phyloP scores from a whole-genome alignment of 92 coral and sea anemone species.

The Umimayanthus chanpuru region DNA sequence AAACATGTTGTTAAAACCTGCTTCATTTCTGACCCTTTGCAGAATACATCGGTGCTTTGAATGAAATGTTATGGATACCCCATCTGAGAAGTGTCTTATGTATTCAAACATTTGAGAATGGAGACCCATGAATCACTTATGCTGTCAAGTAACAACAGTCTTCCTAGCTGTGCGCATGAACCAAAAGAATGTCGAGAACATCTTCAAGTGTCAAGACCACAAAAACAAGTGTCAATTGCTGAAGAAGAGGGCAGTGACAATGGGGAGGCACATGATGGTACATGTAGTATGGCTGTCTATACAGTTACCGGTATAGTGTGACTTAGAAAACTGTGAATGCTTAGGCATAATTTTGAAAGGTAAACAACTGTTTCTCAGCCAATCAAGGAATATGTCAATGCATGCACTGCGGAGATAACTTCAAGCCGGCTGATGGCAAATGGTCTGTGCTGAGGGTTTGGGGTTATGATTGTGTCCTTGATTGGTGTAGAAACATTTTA shows the following conservation, averaged over 20 bases:
- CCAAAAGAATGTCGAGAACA: background rate
- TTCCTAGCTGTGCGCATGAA: background rate
- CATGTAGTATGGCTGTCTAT: background rate
- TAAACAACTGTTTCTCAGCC: too few species aligned
- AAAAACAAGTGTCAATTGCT: conserved; percentile 20
- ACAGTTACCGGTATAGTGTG: background rate
- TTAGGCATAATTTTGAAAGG: too few species aligned
- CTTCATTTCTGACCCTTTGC: background rate
- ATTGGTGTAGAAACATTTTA: too few species aligned
- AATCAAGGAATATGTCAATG: too few species aligned
- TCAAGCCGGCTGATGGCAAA: too few species aligned
- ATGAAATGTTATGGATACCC: background rate
- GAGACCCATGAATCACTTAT: background rate
- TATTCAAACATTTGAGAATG: background rate
- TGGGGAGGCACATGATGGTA: conserved; percentile 18
- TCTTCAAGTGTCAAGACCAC: conserved; percentile 3
- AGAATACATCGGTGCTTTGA: background rate
- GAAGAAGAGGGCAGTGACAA: conserved; percentile 19
- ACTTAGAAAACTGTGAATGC: too few species aligned
- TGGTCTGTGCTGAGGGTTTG: too few species aligned
- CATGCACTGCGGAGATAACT: too few species aligned
- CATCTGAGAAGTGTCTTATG: background rate
- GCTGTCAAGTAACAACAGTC: background rate
- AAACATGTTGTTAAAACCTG: too few species aligned
- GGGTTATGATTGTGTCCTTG: too few species aligned